Percentiles rank a stretch among this genome's conserved stretches.
These are phyloP conservation scores for Centroberyx gerrardi DNA, from an alignment of 2,797 vertebrate species.

Conservation along the genomic window DNA sequence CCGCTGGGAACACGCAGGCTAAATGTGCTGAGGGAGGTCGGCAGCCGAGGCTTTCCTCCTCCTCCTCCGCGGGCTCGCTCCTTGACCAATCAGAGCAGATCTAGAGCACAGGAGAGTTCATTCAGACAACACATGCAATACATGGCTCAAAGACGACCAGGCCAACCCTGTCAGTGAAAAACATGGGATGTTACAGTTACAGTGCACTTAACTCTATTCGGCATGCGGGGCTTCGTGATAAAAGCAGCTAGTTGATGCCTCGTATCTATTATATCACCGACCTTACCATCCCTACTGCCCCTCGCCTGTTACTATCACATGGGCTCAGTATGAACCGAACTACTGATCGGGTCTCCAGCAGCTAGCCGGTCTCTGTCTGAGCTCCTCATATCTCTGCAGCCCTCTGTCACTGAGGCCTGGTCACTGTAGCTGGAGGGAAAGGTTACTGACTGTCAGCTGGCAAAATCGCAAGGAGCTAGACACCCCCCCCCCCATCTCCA, in stretches of 20 bases:
- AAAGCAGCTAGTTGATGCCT: constrained; percentile 14
- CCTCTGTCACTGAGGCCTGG: constrained; percentile 51
- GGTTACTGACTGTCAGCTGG: constrained; percentile 60
- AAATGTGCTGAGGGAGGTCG: constrained; percentile 39
- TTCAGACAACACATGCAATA: constrained; percentile 51
- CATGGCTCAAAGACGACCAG: constrained; percentile 46
- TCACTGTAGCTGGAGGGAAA: constrained; percentile 60
- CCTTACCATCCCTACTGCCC: background rate
- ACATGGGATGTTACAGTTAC: constrained; percentile 19
- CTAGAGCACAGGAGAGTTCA: constrained; percentile 66
- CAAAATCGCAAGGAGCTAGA: constrained; percentile 48
- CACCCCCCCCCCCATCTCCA: constrained; percentile 59
- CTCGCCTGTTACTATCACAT: constrained; percentile 26
- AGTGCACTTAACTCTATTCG: constrained; percentile 1
- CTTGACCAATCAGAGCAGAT: constrained; percentile 60
- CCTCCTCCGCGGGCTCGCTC: constrained; percentile 57
- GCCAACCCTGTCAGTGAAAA: constrained; percentile 15
- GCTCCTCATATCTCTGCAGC: too few relatives aligned
- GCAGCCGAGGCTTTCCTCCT: constrained; percentile 38
- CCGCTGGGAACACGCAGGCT: constrained; percentile 30
- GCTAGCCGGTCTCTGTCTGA: background rate
- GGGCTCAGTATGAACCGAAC: constrained; percentile 41
- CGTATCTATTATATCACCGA: too few relatives aligned
- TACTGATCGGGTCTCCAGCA: constrained; percentile 34
- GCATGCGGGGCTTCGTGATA: background rate